phyloP scores from a whole-genome alignment of 2,113 vertebrate species.

The Nothoprocta perdicaria region DNA sequence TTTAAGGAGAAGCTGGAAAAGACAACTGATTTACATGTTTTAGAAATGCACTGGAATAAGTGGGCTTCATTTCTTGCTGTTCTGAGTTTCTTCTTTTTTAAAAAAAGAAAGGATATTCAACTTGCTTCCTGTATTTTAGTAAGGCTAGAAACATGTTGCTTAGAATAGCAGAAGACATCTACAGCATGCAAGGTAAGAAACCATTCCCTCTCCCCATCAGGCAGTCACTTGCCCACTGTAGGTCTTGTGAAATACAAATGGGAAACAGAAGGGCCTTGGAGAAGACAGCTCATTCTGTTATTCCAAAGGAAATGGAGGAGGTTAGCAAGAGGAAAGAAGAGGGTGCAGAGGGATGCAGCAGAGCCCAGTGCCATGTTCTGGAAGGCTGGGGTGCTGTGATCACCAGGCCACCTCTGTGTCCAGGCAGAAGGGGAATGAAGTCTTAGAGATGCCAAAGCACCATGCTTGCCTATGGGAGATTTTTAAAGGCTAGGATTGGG shows the following conservation, averaged over 20 bases:
- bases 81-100: background rate
- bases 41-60: background rate
- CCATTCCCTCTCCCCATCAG: too few species aligned
- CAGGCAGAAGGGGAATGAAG: too few species aligned
- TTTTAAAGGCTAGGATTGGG: too few species aligned
- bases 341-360: too few species aligned
- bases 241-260: background rate
- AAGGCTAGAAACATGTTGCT: background rate
- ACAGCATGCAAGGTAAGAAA: background rate
- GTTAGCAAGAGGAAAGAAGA: too few species aligned
- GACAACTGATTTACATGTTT: background rate
- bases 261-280: background rate
- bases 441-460: too few species aligned
- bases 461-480: too few species aligned
- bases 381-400: too few species aligned
- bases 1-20: background rate
- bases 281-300: background rate
- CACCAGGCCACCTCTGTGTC: too few species aligned
- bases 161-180: background rate
- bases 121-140: background rate
- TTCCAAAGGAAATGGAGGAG: too few species aligned
- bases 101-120: background rate
- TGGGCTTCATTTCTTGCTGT: background rate
- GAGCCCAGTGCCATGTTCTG: too few species aligned
- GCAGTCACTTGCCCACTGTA: background rate